Evolutionary conservation across 2,888 invertebrate genomes (phyloP).

Genomic region (Bedellia somnulentella): DNA sequence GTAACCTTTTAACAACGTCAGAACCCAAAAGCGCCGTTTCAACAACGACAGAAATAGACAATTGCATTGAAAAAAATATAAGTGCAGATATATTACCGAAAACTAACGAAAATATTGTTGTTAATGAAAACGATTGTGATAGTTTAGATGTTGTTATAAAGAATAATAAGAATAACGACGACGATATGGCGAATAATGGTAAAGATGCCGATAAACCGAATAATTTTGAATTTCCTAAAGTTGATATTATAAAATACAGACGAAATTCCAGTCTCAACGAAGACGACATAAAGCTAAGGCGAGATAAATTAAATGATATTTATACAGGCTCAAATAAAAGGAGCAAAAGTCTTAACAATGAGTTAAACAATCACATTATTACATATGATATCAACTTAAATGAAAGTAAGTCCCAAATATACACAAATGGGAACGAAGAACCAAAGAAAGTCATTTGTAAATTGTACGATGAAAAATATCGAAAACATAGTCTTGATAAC

Average conservation of each 20-base stretch:
- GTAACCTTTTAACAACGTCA: too few species aligned
- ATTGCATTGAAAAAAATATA: too few species aligned
- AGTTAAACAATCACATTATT: constrained; percentile 23
- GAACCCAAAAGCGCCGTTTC: too few species aligned
- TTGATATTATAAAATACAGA: constrained; percentile 41
- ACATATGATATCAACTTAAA: constrained; percentile 43
- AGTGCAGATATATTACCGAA: too few species aligned
- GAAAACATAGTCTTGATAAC: constrained; percentile 41
- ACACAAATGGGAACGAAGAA: constrained; percentile 25
- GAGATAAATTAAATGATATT: constrained; percentile 48
- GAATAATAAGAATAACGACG: constrained; percentile 9
- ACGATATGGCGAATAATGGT: constrained; percentile 28
- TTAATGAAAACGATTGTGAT: constrained; percentile 5
- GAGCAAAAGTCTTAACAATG: constrained; percentile 43
- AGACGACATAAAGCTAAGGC: constrained; percentile 38
- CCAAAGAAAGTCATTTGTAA: constrained; percentile 46
- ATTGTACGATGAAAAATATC: constrained; percentile 27
- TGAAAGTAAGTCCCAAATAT: constrained; percentile 17
- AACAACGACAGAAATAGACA: too few species aligned
- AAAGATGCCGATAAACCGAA: constrained; percentile 29
- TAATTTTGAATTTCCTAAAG: constrained; percentile 33
- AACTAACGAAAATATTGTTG: constrained; percentile 9
- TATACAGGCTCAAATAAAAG: constrained; percentile 35
- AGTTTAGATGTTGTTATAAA: constrained; percentile 6
- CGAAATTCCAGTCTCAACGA: constrained; percentile 51